Evolutionary conservation across 2,888 invertebrate genomes (phyloP), one percentile per base, ranked within the genome.

Genomic region (Oligia latruncula): DNA sequence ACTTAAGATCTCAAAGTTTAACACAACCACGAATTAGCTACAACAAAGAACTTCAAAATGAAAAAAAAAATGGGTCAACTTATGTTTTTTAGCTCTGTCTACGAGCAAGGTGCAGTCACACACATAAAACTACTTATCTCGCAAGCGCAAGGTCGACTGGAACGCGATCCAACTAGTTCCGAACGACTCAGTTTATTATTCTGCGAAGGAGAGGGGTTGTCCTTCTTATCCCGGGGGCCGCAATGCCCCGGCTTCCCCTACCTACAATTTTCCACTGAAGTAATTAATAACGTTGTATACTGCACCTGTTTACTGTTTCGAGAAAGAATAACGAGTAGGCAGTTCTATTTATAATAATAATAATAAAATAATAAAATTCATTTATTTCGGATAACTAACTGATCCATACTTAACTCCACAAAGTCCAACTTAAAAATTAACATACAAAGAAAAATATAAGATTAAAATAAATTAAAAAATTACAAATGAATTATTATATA

Each of bases 281-380:
- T 77, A 40, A 55, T 77, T 77, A 76, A 76, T 65, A 76, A 46
- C 11, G 65, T 55, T 55, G 52, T 65, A 55, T n/a, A 35, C 13
- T 23, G 15, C 17, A 67, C 49, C 29, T 20, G 52, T 74, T 65
- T 72, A 23, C 40, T 49, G 17, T 55, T 77, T 68, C 15, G 1
- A 13, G 2, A 49, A 35, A 65, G 11, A 71, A 66, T 62, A 29
- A 62, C 46, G 46, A 43, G 13, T 40, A 52, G 4, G 6, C 15
- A 52, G 5, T 49, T 60, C 40, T 71, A 68, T 74, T 71, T 67
- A 67, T 29, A n/a, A n/a, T n/a, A n/a, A n/a, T n/a, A n/a, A n/a
- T n/a, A n/a, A n/a, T n/a, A n/a, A n/a, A n/a, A n/a, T n/a, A n/a
- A n/a, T 29, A 29, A 29, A 29, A 29, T 29, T 29, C 29, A 29